A percentile compares a stretch with the other conserved stretches of the same genome.
Conservation (phyloP, 2,113 vertebrate species). For the Mungos mungo region DNA sequence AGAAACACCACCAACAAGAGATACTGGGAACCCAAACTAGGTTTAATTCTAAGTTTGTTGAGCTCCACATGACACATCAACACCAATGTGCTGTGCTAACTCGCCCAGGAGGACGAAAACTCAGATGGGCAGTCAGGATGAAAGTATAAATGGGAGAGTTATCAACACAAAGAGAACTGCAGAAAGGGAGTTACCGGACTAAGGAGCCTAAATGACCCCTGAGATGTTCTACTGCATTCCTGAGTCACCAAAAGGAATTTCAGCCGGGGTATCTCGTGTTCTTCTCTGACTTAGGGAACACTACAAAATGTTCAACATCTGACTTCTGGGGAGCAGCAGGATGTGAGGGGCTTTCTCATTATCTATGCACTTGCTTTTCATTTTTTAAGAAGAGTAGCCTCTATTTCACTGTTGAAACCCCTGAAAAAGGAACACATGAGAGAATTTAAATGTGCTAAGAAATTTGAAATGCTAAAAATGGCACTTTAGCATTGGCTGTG, state of each 20-base stretch:
- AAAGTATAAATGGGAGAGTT: not conserved
- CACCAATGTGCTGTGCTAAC: not conserved
- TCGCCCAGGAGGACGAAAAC: not conserved
- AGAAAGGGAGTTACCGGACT: not conserved
- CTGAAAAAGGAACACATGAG: slow-evolving; percentile 57
- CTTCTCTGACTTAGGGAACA: not conserved
- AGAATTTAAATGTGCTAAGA: slow-evolving; percentile 73
- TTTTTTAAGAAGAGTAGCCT: slow-evolving; percentile 44
- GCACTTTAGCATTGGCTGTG: slow-evolving; percentile 62
- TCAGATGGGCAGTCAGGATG: not conserved
- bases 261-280: not conserved
- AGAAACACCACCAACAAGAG: not conserved
- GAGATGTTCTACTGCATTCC: not conserved
- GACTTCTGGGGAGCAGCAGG: not conserved
- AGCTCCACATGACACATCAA: not conserved
- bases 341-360: not conserved
- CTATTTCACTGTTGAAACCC: not conserved
- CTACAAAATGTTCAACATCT: not conserved
- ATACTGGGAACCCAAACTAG: not conserved
- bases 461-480: slow-evolving; percentile 76
- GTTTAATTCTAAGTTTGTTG: not conserved
- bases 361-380: not conserved
- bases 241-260: not conserved
- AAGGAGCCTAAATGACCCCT: not conserved
- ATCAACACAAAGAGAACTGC: not conserved